Evolutionary conservation across 2,797 vertebrate genomes (phyloP), one percentile per base, ranked within the genome.

Genomic region (Paedocypris micromegethes): DNA sequence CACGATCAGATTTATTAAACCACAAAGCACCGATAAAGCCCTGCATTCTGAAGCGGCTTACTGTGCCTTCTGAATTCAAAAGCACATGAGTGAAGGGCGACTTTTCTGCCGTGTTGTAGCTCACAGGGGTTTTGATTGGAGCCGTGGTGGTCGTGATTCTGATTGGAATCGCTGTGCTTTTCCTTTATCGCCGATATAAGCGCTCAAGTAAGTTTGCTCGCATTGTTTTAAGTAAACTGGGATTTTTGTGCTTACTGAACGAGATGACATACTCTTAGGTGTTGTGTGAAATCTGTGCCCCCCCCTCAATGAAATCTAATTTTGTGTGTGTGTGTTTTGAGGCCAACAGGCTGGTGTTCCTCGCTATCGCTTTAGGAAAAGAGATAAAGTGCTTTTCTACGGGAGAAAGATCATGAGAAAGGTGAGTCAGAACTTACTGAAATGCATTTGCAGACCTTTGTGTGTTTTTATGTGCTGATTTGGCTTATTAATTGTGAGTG

Each of bases 321-420:
- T 47, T 70, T 44, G 51, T 49, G 37, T 73, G 39, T 64, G 42
- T 73, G 8, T 82, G 3, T 82, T 66, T 81, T 0, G 78, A 98
- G 95, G 81, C 44, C 83, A 78, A 4, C 89, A 88, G 75, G 80
- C 88, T 0, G 90, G 89, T 0, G 86, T 85, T 3, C 93, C 93
- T 63, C 92, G 93, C 2, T 98, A 98, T 82, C 88, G 96, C 23
- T 97, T 98, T 79, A 84, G 88, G 75, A 98, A 97, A 82, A 90
- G 94, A 58, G 92, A 97, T 86, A 98, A 95, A 85, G 88, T 95
- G 73, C 89, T 98, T 79, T 98, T 98, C 81, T 98, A 97, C 0
- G 95, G 95, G 50, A 86, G 96, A 68, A 98, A 98, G 88, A 96
- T 96, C 78, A 96, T 98, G 90, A 88, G 96, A 68, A 98, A 98